Base-by-base conservation (phyloP, 2,113 vertebrate genomes). In the Orcinus orca region DNA sequence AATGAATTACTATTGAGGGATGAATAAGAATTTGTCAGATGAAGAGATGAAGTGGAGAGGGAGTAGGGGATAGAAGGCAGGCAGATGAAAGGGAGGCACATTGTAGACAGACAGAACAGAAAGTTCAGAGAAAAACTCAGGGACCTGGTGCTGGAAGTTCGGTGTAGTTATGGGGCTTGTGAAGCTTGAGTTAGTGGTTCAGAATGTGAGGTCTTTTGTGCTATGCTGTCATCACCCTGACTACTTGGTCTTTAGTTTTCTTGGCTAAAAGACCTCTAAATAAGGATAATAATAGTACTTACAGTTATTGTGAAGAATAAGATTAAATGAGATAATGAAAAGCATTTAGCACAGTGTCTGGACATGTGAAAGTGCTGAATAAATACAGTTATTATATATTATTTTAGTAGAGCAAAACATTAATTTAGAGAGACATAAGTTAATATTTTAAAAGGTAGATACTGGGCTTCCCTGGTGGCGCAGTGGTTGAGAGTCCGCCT, bases 391-490 rank as follows among this genome's bases (percentile, higher is more conserved):
- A 1, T 55, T 90, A 33, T 17, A 50, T 77, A 55, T 63, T 84
- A 67, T 73, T 92, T 20, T 55, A 80, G 17, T 63, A 33, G 33
- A 82, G 26, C 17, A 71, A 74, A 92, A 53, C 23, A 53, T 79
- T 92, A 70, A 70, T 60, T 90, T 55, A 71, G n/a, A 83, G 82
- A 67, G 41, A 12, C 11, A n/a, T 55, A 85, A 83, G 21, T 41
- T 90, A 82, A 63, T 95, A 87, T 77, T 95, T 93, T 94, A 17
- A 81, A 68, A 81, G 50, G 8, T 74, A 18, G 82, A 47, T 87
- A n/a, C 17, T 87, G 1, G 38, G 38, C 5, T 38, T 38, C 38
- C 38, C 38, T 38, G 38, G 38, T 38, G 38, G 38, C 38, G 38
- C 38, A 38, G 38, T 38, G 38, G 4, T 38, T 38, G 38, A 38